Evolutionary conservation across 2,797 vertebrate species (phyloP).

Genomic region (Balearica regulorum): DNA sequence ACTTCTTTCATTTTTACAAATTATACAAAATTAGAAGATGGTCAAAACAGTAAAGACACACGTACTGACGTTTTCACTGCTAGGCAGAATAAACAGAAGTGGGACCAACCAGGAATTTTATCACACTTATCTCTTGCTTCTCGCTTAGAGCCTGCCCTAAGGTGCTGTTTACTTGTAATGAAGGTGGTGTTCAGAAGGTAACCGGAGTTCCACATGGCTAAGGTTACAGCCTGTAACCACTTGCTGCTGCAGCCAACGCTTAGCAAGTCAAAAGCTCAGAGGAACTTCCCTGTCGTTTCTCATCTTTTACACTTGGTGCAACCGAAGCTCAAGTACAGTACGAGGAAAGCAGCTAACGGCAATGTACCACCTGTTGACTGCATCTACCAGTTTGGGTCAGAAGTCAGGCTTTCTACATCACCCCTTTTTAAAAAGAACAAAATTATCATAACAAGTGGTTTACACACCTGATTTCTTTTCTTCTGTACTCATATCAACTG

Average conservation of each 20-base stretch:
- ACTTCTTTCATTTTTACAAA: neutral
- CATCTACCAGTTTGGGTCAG: neutral
- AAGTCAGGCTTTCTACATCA: neutral
- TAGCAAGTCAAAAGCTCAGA: neutral
- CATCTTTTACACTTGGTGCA: neutral
- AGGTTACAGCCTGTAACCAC: neutral
- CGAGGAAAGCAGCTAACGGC: neutral
- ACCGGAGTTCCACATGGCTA: neutral
- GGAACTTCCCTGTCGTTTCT: neutral
- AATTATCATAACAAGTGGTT: neutral
- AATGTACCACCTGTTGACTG: neutral
- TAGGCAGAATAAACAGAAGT: neutral
- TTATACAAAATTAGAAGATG: neutral
- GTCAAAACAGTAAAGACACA: neutral
- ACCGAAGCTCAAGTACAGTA: fast-evolving
- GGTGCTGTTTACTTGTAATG: neutral
- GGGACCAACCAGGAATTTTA: neutral
- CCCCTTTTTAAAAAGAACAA: neutral
- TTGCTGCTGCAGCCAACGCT: neutral
- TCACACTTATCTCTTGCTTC: neutral
- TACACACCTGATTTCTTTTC: neutral
- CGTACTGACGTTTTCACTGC: neutral
- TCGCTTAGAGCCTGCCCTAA: neutral
- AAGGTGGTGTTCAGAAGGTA: neutral
- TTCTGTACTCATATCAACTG: neutral